A percentile compares a stretch with the other conserved stretches of the same genome.
These are phyloP conservation scores for Cantharis rufa DNA, from an alignment of 2,888 invertebrate species.

Conservation along the genomic window DNA sequence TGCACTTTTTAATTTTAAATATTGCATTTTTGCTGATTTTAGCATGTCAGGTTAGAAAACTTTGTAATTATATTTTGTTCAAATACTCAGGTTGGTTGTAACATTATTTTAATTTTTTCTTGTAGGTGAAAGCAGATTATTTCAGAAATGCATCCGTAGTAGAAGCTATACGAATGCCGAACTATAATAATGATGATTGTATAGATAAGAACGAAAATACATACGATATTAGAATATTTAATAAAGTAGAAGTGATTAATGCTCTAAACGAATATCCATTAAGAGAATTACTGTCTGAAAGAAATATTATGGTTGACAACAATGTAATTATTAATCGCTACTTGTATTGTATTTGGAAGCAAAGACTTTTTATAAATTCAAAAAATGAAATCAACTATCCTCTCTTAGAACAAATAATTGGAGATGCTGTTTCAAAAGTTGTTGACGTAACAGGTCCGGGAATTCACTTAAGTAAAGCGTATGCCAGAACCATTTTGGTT, in stretches of 20 bases:
- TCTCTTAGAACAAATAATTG: not conserved
- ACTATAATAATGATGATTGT: not conserved
- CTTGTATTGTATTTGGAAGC: not conserved
- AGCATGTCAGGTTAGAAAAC: not conserved
- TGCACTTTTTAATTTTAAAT: not conserved
- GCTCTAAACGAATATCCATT: not conserved
- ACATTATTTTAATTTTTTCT: not conserved
- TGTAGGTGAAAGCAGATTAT: not conserved
- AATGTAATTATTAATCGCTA: not conserved
- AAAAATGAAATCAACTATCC: not conserved
- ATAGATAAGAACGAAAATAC: not conserved
- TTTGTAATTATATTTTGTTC: not conserved
- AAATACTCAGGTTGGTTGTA: not conserved
- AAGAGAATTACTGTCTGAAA: not conserved
- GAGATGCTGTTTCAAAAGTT: conserved; percentile 7
- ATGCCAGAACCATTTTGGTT: conserved; percentile 8
- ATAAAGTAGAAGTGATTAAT: not conserved
- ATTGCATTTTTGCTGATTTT: not conserved
- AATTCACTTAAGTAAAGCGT: conserved; percentile 11
- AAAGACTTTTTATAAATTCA: not conserved
- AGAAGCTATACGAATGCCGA: not conserved
- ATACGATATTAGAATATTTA: not conserved
- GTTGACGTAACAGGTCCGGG: conserved; percentile 22
- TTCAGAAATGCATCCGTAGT: not conserved
- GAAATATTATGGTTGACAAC: not conserved